Conservation (phyloP, 2,113 vertebrate genomes). For the Bos javanicus region DNA sequence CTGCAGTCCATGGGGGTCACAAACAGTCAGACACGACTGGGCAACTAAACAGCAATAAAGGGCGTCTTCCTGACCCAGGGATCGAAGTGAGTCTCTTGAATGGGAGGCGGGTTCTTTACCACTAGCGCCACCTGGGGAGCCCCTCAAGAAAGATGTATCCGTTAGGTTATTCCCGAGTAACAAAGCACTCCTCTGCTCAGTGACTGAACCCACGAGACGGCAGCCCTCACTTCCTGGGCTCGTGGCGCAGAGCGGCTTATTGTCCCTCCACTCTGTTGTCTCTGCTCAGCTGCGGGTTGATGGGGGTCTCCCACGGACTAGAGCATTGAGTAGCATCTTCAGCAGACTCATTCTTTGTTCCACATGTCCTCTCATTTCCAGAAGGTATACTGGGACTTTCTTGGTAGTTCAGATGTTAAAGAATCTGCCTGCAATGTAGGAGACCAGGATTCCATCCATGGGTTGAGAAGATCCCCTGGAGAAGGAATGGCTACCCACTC, state of each 20-base stretch:
- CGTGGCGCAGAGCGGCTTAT: accelerated
- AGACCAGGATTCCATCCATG: not conserved
- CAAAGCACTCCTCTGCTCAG: not conserved
- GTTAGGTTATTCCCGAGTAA: too few species aligned
- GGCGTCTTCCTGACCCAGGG: not conserved
- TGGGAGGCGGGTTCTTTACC: not conserved
- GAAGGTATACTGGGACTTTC: not conserved
- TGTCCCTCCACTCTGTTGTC: not conserved
- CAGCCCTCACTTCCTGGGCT: accelerated
- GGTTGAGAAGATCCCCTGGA: not conserved
- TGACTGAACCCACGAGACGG: not conserved
- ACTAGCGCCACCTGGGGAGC: not conserved
- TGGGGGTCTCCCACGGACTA: not conserved
- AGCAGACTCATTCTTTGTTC: not conserved
- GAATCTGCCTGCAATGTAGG: not conserved
- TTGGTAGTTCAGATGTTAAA: not conserved
- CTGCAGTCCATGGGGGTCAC: not conserved
- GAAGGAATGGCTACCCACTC: not conserved
- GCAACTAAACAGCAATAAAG: not conserved
- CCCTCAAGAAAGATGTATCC: not conserved
- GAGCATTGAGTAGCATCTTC: too few species aligned
- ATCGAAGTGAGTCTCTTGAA: not conserved
- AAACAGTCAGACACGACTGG: not conserved
- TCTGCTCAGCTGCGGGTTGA: not conserved
- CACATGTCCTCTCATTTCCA: not conserved